These are phyloP conservation scores for Celastrina argiolus DNA, from an alignment of 2,888 invertebrate genomes.

Conservation along the genomic window DNA sequence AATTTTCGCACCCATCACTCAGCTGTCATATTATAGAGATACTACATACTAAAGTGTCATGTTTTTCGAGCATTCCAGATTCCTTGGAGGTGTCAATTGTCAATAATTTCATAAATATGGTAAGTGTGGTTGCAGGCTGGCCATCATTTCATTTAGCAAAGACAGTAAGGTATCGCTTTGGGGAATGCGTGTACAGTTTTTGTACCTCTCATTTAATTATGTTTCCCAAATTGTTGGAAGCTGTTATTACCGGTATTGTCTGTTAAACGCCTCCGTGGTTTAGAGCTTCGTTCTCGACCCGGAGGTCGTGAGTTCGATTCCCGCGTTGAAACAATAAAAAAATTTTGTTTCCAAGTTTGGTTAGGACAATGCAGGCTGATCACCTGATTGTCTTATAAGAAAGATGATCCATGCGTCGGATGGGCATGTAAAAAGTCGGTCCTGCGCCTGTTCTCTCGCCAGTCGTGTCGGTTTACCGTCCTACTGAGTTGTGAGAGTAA, in stretches of 20 bases:
- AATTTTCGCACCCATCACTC: constrained; percentile 1
- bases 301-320: no score
- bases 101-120: constrained; percentile 13
- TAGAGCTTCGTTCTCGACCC: no score
- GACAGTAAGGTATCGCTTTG: constrained; percentile 4
- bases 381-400: no score
- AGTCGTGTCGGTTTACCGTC: no score
- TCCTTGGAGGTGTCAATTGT: constrained; percentile 19
- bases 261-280: no score
- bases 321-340: no score
- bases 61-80: constrained; percentile 9
- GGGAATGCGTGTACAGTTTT: neutral
- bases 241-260: neutral
- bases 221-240: neutral
- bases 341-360: no score
- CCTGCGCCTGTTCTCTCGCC: no score
- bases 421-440: no score
- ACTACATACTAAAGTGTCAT: neutral
- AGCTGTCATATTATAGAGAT: constrained; percentile 14
- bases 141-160: constrained; percentile 14
- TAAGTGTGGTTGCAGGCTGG: constrained; percentile 12
- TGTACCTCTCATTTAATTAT: constrained; percentile 8
- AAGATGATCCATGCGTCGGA: no score
- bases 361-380: no score
- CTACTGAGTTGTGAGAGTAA: no score